phyloP scores from a whole-genome alignment of 1,140 invertebrate species.

The Cryptotermes secundus region DNA sequence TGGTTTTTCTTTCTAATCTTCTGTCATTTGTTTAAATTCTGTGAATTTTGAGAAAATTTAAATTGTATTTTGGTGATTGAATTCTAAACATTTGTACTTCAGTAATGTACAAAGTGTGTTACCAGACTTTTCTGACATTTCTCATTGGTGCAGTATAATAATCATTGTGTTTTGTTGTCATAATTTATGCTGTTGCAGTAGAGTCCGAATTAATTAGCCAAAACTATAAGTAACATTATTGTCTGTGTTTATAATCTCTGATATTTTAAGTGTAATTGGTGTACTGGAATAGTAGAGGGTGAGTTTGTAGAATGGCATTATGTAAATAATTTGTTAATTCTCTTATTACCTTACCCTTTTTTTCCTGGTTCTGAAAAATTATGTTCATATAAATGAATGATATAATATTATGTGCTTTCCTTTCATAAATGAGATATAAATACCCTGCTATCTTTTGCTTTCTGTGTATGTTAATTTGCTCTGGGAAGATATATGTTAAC shows the following conservation, averaged over 20 bases:
- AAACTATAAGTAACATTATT: not conserved
- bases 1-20: not conserved
- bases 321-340: not conserved
- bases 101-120: not conserved
- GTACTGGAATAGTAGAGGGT: not conserved
- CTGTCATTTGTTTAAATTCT: not conserved
- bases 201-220: not conserved
- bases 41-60: not conserved
- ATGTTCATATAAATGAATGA: not conserved
- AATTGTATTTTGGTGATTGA: not conserved
- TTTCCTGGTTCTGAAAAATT: not conserved
- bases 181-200: not conserved
- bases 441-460: not conserved
- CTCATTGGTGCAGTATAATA: not conserved
- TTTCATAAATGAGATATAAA: not conserved
- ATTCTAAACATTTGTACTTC: not conserved
- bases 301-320: not conserved
- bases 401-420: not conserved
- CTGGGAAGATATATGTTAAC: not conserved
- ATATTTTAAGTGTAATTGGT: not conserved
- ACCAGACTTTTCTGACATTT: not conserved
- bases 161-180: not conserved
- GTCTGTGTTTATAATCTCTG: not conserved
- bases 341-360: not conserved
- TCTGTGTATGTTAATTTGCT: not conserved